Evolutionary conservation across 2,797 vertebrate species (phyloP), one percentile per base, ranked within the genome.

Genomic region (Rhinogobio ventralis): DNA sequence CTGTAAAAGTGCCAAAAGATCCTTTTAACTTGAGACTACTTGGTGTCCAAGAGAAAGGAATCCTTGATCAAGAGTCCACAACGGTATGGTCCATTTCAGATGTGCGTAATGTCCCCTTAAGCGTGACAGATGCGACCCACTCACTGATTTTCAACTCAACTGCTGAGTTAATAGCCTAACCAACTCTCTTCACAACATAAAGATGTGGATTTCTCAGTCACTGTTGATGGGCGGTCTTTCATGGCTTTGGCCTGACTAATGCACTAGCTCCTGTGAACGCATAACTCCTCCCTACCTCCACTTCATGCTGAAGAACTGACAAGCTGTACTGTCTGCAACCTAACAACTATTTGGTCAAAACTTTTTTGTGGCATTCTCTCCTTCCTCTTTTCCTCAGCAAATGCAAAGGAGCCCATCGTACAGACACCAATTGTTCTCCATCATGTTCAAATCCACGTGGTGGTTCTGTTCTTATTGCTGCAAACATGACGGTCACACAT

Each of bases 11-110:
- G 79, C 51, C 85, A 83, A 86, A 72, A 80, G 83, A 66, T 83
- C 80, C 80, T 87, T 89, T 89, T 72, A 87, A 85, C 83, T 60
- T 25, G 76, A 89, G 75, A 77, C 76, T 67, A 72, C 76, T 83
- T 79, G 4, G 53, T 69, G 55, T 81, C 81, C 81, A 86, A 82
- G 46, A 23, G 42, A 67, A 62, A 72, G 53, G 30, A 84, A 85
- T 84, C 82, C 78, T 82, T 79, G 42, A 71, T 64, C 36, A 25
- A 79, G 55, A 57, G 53, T n/a, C 51, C 53, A 85, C 74, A 82
- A 66, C 30, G 30, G 80, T 57, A 68, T 9, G n/a, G 67, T 19
- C 1, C 8, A 23, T 69, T 28, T 55, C 72, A 77, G 33, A 5
- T 45, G 45, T 78, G 87, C 4, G 51, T 57, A 76, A 15, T 39